Evolutionary conservation across 2,888 invertebrate species (phyloP), one percentile per base, ranked within the genome.

Genomic region (Yponomeuta sedellus): DNA sequence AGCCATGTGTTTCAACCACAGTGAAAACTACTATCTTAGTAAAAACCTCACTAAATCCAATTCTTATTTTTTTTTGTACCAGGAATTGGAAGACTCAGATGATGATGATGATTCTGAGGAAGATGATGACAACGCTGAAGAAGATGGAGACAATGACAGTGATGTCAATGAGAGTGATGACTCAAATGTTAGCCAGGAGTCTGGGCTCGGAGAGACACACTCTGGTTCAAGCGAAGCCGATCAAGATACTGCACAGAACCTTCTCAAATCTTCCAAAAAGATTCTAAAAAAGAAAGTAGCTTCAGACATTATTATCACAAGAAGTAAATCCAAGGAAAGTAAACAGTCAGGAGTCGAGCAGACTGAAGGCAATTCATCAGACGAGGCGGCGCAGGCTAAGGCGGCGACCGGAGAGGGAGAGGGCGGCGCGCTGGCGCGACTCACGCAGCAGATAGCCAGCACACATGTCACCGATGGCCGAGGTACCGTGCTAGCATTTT

Each of bases 171-270:
- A 68, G 81, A 80, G 62, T 83, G 83, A 52, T 82, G 81, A 5
- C 81, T 74, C 61, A 44, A 92, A 92, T 66, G 90, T 92, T 69
- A 92, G 92, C 1, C 82, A 83, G 1, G 88, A 88, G 69, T 86
- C 85, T 0, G 85, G 80, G 3, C 73, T 79, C 0, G 78, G 78
- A 10, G 77, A 74, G 10, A 74, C 76, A 44, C 76, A 77, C 2
- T 77, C 79, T 10, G 78, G 78, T 0, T 72, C 74, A 19, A 74
- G 71, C 66, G 80, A 79, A 19, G 76, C 71, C 0, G 77, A 79
- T n/a, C 75, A 73, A 44, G 73, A 71, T 63, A 56, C 58, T 63
- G 12, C 74, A 16, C 44, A 16, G 16, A 16, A 52, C 16, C 44
- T 52, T 52, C 16, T 52, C 12, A 16, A 12, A 52, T 12, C 44